Evolutionary conservation across 2,113 vertebrate species (phyloP).

Genomic region (Uria lomvia): DNA sequence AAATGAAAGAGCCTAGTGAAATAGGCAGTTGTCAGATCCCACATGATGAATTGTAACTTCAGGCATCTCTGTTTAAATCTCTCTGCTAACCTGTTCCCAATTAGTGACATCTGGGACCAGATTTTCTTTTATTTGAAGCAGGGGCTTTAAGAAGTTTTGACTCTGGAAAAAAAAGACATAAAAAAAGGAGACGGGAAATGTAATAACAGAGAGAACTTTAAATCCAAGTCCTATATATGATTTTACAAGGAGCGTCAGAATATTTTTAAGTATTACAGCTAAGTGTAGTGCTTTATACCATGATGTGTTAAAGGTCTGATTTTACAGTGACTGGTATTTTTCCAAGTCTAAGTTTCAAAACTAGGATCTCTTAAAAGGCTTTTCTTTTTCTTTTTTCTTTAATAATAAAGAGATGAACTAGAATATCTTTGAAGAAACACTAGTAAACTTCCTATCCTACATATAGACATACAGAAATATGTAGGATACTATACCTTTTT

Average conservation of each 20-base stretch:
- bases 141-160: background rate
- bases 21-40: constrained; percentile 7
- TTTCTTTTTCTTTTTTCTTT: background rate
- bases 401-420: background rate
- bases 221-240: background rate
- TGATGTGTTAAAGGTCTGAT: background rate
- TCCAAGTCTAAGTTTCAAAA: background rate
- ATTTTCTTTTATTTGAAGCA: constrained; percentile 48
- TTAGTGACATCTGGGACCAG: constrained; percentile 61
- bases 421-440: background rate
- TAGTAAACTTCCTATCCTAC: background rate
- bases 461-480: background rate
- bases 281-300: background rate
- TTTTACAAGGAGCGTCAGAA: background rate
- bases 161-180: background rate
- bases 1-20: constrained; percentile 8
- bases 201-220: background rate
- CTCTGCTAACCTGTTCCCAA: constrained; percentile 64
- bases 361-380: background rate
- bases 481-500: background rate
- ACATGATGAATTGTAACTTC: constrained; percentile 25
- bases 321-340: background rate
- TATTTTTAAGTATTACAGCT: background rate
- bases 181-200: background rate
- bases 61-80: constrained; percentile 11